These are phyloP conservation scores for Rhagoletis zephyria DNA, from an alignment of 1,140 invertebrate species.

Conservation along the genomic window DNA sequence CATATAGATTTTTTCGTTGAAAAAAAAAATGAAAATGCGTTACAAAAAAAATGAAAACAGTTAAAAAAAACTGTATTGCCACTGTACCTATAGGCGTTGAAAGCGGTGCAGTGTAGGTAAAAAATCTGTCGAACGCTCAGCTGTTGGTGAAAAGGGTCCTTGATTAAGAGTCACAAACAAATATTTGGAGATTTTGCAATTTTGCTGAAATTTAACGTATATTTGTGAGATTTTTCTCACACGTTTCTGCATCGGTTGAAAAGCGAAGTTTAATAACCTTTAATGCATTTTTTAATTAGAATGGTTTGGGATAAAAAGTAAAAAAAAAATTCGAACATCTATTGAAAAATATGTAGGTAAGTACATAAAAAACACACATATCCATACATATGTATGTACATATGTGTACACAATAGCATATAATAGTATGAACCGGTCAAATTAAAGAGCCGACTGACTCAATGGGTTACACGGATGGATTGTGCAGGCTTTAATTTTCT, in stretches of 20 bases:
- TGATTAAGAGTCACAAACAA: neutral
- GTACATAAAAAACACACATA: neutral
- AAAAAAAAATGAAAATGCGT: constrained; percentile 35
- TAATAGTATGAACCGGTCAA: too few species aligned
- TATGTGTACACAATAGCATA: neutral
- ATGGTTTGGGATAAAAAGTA: neutral
- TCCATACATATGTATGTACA: neutral
- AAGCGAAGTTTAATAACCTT: neutral
- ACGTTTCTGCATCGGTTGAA: neutral
- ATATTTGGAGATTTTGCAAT: constrained; percentile 2
- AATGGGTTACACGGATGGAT: too few species aligned
- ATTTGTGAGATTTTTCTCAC: constrained; percentile 28
- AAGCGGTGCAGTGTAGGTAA: constrained; percentile 12
- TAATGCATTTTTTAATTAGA: constrained; percentile 36
- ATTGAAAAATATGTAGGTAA: neutral
- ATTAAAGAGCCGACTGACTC: too few species aligned
- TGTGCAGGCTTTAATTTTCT: too few species aligned
- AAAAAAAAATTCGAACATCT: neutral
- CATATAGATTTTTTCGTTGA: neutral
- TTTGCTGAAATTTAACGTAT: constrained; percentile 44
- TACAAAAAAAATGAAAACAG: neutral
- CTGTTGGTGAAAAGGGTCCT: constrained; percentile 6
- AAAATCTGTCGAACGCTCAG: neutral
- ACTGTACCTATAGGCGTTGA: neutral
- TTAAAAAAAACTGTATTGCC: neutral